Conservation (phyloP, 2,113 vertebrate species). For the Puntigrus tetrazona region DNA sequence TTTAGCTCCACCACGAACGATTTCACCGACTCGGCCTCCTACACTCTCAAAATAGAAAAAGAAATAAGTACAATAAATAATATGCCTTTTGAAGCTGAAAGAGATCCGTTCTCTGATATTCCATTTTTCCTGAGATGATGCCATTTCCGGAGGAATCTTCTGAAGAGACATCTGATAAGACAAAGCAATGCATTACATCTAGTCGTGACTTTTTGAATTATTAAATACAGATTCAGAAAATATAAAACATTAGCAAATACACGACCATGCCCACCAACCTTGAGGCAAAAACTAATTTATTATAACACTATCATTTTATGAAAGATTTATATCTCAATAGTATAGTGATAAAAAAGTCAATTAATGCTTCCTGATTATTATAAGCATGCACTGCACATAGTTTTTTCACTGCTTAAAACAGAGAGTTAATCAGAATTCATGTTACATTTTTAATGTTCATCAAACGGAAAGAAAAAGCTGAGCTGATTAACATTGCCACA, state of each 20-base stretch:
- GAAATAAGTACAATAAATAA: neutral
- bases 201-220: neutral
- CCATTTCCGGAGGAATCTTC: conserved; percentile 68
- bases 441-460: neutral
- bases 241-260: neutral
- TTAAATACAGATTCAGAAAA: too few species aligned
- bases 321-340: neutral
- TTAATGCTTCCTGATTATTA: neutral
- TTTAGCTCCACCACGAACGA: neutral
- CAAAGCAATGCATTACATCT: neutral
- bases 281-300: too few species aligned
- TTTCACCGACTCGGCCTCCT: neutral
- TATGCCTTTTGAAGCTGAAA: conserved; percentile 93
- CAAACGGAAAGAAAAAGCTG: too few species aligned
- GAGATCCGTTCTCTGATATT: conserved; percentile 88
- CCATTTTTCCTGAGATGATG: conserved; percentile 73
- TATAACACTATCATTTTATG: neutral
- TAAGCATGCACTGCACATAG: neutral
- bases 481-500: neutral
- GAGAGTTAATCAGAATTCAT: too few species aligned
- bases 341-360: too few species aligned
- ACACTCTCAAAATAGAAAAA: neutral
- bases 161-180: conserved; percentile 38
- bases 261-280: neutral
- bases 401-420: neutral